Evolutionary conservation across 1,140 invertebrate genomes (phyloP), one percentile per base, ranked within the genome.

Genomic region (Araneus ventricosus): DNA sequence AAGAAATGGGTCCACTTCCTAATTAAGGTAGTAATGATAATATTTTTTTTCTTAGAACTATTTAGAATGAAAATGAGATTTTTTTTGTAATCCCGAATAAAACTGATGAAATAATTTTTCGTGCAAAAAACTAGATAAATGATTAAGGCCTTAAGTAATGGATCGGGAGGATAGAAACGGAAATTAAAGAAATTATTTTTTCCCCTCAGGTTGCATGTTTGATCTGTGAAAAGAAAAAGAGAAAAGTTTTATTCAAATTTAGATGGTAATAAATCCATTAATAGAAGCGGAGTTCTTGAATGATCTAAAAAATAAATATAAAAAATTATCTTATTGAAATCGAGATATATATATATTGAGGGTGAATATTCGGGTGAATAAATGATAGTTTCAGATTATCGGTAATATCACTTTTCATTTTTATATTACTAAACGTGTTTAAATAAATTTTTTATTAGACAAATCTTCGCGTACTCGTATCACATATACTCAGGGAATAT

Each of bases 1-100:
- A 84, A 75, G 39, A 84, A 84, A 84, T 45, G 80, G 39, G 39
- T 52, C 10, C 80, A 52, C 24, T 84, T 52, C 41, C 41, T 27
- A 52, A 57, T 24, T 34, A 34, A 75, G 30, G 30, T 75, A 34
- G 30, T 34, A 17, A 75, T 37, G 67, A 34, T 34, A 30, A 17
- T 30, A 34, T 75, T 75, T 75, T 34, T 34, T 34, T 34, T 34
- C 14, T 34, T 34, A 30, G 67, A 75, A 34, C 27, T 63, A 63
- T 63, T 30, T 17, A 75, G 17, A 20, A 17, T 20, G 30, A 17
- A 4, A 34, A 14, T 34, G 27, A 2, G n/a, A 63, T n/a, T 27
- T 27, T 67, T 67, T 67, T 27, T 10, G 27, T 27, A 52, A 52
- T 63, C 3, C 22, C 24, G 6, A 20, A 63, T 24, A 63, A 63